These are phyloP conservation scores for Aricia artaxerxes DNA, from an alignment of 2,888 invertebrate species.

Conservation along the genomic window DNA sequence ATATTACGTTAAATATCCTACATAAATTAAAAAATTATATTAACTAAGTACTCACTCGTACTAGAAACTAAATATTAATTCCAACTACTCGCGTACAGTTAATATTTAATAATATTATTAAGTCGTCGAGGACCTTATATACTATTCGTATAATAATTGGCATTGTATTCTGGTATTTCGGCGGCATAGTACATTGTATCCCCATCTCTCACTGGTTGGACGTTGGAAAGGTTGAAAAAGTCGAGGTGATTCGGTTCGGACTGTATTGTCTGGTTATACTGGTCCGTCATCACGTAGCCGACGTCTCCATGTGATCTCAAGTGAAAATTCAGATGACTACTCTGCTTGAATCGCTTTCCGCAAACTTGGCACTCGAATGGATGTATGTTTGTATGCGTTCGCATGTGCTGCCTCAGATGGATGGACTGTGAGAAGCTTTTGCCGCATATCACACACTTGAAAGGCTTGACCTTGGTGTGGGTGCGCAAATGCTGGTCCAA, in stretches of 20 bases:
- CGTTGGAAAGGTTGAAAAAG: conserved; percentile 61
- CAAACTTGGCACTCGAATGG: conserved; percentile 71
- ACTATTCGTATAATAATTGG: neutral
- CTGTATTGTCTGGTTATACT: conserved; percentile 52
- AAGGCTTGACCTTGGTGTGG: conserved; percentile 74
- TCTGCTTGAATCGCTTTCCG: conserved; percentile 69
- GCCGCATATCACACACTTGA: conserved; percentile 70
- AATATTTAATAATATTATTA: neutral
- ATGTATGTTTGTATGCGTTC: conserved; percentile 75
- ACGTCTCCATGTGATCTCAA: conserved; percentile 65
- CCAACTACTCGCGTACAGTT: neutral
- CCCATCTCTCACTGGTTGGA: conserved; percentile 65
- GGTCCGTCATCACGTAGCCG: conserved; percentile 51
- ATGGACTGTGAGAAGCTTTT: conserved; percentile 75
- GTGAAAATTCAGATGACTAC: conserved; percentile 74
- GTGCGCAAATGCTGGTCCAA: conserved; percentile 74
- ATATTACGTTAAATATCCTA: no score
- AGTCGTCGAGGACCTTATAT: neutral
- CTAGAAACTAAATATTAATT: no score
- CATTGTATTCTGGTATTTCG: conserved; percentile 42
- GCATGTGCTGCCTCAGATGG: conserved; percentile 74
- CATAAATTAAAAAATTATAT: no score
- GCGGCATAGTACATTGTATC: conserved; percentile 69
- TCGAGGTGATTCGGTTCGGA: conserved; percentile 52
- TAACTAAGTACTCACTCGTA: no score